A percentile compares a stretch with the other conserved stretches of the same genome.
Conservation (phyloP, 2,888 invertebrate species). For the Laspeyria flexula region DNA sequence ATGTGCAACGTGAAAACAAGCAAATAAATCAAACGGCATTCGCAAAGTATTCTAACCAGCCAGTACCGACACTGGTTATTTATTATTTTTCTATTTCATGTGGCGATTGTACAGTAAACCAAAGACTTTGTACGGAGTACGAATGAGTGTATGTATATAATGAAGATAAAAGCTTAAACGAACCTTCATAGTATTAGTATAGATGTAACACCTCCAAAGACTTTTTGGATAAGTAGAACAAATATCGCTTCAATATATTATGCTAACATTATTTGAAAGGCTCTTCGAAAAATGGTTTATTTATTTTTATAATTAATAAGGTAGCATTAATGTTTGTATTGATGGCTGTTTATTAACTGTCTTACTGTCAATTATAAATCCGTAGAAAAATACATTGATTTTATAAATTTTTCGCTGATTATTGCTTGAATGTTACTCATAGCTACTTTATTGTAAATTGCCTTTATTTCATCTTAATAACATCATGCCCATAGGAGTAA, state of each 20-base stretch:
- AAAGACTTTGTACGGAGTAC: slow-evolving; percentile 12
- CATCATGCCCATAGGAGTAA: background rate
- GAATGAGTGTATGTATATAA: slow-evolving; percentile 30
- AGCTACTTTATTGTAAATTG: slow-evolving; percentile 12
- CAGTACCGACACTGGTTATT: slow-evolving; percentile 16
- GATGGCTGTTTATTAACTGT: slow-evolving; percentile 39
- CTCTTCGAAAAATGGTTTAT: background rate
- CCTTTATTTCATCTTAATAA: slow-evolving; percentile 3
- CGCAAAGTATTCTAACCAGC: slow-evolving; percentile 25
- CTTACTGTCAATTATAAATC: slow-evolving; percentile 44
- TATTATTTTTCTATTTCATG: slow-evolving; percentile 25
- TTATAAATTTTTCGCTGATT: slow-evolving; percentile 16
- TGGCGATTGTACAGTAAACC: slow-evolving; percentile 3
- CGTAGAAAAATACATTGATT: slow-evolving; percentile 25
- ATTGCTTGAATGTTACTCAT: slow-evolving; percentile 14
- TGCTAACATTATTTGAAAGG: slow-evolving; percentile 10
- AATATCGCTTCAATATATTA: slow-evolving; percentile 20
- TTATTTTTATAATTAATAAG: slow-evolving; percentile 7
- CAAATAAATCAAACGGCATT: slow-evolving; percentile 35
- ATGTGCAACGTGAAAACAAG: slow-evolving; percentile 36
- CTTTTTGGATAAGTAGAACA: slow-evolving; percentile 36
- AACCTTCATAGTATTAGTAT: slow-evolving; percentile 28
- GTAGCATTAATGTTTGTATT: slow-evolving; percentile 25
- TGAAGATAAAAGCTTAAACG: slow-evolving; percentile 21
- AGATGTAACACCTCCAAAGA: slow-evolving; percentile 35